phyloP scores from a whole-genome alignment of 2,113 vertebrate species.

The Anhinga anhinga region DNA sequence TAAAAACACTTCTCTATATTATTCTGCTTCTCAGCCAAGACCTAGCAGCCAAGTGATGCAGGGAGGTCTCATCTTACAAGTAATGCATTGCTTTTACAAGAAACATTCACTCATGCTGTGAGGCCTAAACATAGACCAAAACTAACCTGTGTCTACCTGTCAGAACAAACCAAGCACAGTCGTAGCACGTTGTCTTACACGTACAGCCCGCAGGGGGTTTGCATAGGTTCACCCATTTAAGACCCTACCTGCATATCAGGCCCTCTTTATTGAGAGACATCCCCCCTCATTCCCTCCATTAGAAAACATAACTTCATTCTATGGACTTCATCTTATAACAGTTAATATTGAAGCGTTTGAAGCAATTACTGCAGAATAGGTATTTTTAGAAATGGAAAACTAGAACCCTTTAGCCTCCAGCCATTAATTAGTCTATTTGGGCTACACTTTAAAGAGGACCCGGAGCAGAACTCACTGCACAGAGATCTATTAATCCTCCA shows the following conservation, averaged over 20 bases:
- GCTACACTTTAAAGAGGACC: background rate
- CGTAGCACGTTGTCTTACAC: background rate
- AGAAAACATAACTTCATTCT: background rate
- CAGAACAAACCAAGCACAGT: background rate
- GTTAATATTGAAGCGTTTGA: background rate
- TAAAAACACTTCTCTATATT: slow-evolving; percentile 18
- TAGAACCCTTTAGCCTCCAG: slow-evolving; percentile 11
- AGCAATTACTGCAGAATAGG: background rate
- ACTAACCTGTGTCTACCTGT: background rate
- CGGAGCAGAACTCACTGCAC: background rate
- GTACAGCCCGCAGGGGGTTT: background rate
- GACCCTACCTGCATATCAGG: background rate
- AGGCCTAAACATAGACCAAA: background rate
- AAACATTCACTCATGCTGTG: background rate
- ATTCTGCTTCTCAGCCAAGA: slow-evolving; percentile 12
- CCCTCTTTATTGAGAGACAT: background rate
- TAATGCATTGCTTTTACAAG: background rate
- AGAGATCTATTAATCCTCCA: slow-evolving; percentile 5
- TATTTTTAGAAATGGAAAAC: slow-evolving; percentile 39
- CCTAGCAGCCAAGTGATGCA: background rate
- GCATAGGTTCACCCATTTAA: background rate
- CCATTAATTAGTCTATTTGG: slow-evolving; percentile 31
- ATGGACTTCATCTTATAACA: background rate
- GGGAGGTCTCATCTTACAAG: background rate
- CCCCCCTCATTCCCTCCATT: background rate